These are phyloP conservation scores for Choristoneura fumiferana DNA, from an alignment of 1,140 invertebrate species.

Conservation along the genomic window DNA sequence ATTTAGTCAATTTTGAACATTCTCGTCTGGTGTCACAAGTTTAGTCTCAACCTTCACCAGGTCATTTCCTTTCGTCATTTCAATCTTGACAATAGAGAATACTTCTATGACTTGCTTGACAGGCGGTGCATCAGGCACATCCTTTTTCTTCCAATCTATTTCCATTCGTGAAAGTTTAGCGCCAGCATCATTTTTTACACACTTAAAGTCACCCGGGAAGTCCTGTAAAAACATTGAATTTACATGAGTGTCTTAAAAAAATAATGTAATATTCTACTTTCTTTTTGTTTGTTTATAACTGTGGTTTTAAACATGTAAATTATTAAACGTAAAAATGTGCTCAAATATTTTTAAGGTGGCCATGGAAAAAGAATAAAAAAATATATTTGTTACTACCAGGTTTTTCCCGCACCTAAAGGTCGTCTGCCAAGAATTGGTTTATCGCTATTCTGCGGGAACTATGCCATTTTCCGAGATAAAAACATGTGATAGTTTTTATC, in stretches of 20 bases:
- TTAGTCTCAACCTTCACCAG: conserved; percentile 66
- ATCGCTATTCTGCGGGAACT: no score
- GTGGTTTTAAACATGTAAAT: no score
- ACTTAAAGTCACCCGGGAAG: conserved; percentile 60
- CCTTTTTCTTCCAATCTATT: conserved; percentile 41
- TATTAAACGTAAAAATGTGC: no score
- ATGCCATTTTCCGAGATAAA: no score
- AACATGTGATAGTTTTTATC: no score
- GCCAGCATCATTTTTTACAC: conserved; percentile 58
- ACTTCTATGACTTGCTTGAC: conserved; percentile 60
- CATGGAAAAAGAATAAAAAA: no score
- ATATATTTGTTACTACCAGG: no score
- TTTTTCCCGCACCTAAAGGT: no score
- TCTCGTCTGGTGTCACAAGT: conserved; percentile 49
- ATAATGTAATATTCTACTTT: conserved; percentile 16
- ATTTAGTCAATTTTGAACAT: conserved; percentile 1
- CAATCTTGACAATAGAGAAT: conserved; percentile 60
- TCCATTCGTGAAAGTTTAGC: conserved; percentile 64
- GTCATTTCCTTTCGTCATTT: conserved; percentile 63
- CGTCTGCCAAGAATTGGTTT: no score
- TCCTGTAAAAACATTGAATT: conserved; percentile 62
- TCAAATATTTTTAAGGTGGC: no score
- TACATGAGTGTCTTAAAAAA: no score
- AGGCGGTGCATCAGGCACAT: conserved; percentile 33
- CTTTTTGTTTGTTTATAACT: conserved; percentile 2